Conservation (phyloP, 2,888 invertebrate genomes). For the Bembecia ichneumoniformis region DNA sequence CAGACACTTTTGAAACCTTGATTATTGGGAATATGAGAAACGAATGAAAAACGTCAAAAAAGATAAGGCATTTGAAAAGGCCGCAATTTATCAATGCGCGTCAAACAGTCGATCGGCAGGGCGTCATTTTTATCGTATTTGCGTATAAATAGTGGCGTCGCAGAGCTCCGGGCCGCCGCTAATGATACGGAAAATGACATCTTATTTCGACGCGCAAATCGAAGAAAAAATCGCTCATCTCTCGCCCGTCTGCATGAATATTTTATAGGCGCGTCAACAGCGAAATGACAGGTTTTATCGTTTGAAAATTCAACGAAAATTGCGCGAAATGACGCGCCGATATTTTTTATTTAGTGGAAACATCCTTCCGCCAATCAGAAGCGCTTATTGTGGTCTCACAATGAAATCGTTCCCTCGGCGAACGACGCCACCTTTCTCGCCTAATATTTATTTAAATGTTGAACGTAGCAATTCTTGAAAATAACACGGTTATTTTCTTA, state of each 20-base stretch:
- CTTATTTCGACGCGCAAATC: slow-evolving; percentile 71
- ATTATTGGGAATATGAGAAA: slow-evolving; percentile 28
- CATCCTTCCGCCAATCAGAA: slow-evolving; percentile 73
- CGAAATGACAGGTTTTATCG: slow-evolving; percentile 73
- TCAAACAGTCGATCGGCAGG: slow-evolving; percentile 68
- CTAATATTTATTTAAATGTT: slow-evolving; percentile 65
- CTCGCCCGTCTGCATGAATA: slow-evolving; percentile 68
- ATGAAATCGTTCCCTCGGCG: slow-evolving; percentile 51
- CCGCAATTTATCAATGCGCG: slow-evolving; percentile 69
- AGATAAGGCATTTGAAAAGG: slow-evolving; percentile 54
- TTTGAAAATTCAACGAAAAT: slow-evolving; percentile 71
- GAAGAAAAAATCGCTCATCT: slow-evolving; percentile 72
- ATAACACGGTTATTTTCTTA: background rate
- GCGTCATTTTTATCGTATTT: slow-evolving; percentile 72
- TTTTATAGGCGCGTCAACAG: slow-evolving; percentile 73
- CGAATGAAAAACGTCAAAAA: slow-evolving; percentile 34
- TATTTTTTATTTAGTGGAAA: slow-evolving; percentile 72
- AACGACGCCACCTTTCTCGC: slow-evolving; percentile 34
- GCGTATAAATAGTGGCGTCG: slow-evolving; percentile 70
- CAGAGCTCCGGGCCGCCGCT: slow-evolving; percentile 62
- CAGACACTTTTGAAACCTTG: slow-evolving; percentile 28
- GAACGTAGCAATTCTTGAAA: slow-evolving; percentile 47
- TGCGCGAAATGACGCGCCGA: slow-evolving; percentile 70
- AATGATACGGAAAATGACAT: slow-evolving; percentile 74
- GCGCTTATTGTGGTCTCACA: slow-evolving; percentile 63